These are phyloP conservation scores for Chionomys nivalis DNA, from an alignment of 2,113 vertebrate genomes.

Conservation along the genomic window DNA sequence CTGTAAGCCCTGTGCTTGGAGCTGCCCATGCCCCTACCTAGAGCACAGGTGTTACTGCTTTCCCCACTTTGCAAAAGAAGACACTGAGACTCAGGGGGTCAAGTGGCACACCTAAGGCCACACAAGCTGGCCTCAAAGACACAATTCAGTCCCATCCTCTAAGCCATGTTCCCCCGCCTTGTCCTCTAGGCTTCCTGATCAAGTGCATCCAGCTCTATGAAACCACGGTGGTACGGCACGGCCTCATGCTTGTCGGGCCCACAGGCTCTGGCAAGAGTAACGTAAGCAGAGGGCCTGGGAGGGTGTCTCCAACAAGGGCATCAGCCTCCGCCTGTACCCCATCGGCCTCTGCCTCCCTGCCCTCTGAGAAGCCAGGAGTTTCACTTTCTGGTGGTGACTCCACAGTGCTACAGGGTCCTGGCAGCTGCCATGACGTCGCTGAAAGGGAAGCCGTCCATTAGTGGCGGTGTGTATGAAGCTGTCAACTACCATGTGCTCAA, in stretches of 20 bases:
- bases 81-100: background rate
- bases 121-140: background rate
- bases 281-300: conserved; percentile 80
- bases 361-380: background rate
- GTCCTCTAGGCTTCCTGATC: conserved; percentile 90
- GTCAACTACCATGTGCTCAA: conserved; percentile 92
- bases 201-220: conserved; percentile 96
- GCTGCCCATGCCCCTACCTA: background rate
- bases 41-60: background rate
- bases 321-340: background rate
- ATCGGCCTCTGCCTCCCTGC: background rate
- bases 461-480: conserved; percentile 90
- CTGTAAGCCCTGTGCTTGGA: background rate
- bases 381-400: conserved; percentile 48
- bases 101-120: background rate
- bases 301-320: background rate
- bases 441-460: conserved; percentile 91
- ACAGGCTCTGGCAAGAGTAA: conserved; percentile 95
- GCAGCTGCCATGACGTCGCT: conserved; percentile 91
- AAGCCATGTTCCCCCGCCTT: background rate
- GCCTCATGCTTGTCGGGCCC: conserved; percentile 95
- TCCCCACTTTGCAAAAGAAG: background rate
- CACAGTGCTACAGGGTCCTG: conserved; percentile 93
- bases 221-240: conserved; percentile 92
- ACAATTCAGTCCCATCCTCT: background rate